Conservation (phyloP, 1,140 invertebrate genomes). For the Pinna nobilis region DNA sequence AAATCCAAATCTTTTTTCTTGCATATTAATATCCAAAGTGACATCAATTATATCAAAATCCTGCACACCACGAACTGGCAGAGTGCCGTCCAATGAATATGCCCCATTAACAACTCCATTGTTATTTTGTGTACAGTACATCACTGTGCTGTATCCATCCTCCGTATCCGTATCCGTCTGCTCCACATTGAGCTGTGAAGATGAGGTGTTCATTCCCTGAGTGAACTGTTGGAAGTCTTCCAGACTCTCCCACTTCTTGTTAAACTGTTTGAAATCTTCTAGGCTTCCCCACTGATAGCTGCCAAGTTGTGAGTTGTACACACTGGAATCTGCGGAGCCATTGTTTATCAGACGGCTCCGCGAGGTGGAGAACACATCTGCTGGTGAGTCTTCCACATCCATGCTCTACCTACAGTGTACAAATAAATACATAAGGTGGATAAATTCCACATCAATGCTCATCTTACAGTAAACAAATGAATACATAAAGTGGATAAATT, state of each 20-base stretch:
- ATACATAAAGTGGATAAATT: neutral
- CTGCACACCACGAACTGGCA: neutral
- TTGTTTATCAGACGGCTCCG: neutral
- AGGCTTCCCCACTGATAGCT: constrained; percentile 31
- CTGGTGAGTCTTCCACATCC: constrained; percentile 10
- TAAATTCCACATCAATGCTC: no score
- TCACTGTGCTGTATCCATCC: no score
- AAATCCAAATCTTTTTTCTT: constrained; percentile 76
- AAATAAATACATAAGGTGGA: neutral
- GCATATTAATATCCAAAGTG: constrained; percentile 57
- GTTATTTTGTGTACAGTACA: no score
- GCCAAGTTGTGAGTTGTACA: constrained; percentile 2
- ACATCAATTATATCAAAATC: constrained; percentile 37
- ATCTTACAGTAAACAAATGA: no score
- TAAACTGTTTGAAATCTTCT: constrained; percentile 42
- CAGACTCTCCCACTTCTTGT: constrained; percentile 22
- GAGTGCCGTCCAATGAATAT: neutral
- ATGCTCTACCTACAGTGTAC: neutral
- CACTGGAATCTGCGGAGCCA: neutral
- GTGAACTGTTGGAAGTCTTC: constrained; percentile 1
- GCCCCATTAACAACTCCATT: neutral
- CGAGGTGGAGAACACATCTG: constrained; percentile 13
- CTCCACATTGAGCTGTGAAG: neutral
- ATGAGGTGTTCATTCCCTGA: neutral
- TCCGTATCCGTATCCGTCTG: neutral